Percentiles rank a stretch among this genome's conserved stretches.
These are phyloP conservation scores for Ypsolopha scabrella DNA, from an alignment of 2,888 invertebrate genomes.

Conservation along the genomic window DNA sequence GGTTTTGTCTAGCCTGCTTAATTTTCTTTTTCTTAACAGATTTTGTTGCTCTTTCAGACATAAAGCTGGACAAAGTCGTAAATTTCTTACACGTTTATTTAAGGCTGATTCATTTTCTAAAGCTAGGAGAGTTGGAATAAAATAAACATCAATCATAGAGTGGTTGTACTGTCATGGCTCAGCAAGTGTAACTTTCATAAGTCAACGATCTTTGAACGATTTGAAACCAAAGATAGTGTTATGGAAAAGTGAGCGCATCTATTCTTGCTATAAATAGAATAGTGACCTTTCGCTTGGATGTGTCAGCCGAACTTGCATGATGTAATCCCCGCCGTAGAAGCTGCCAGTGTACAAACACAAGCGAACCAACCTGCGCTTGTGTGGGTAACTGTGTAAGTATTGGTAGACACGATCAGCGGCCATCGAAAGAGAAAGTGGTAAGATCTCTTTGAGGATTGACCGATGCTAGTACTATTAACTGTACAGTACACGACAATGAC, in stretches of 20 bases:
- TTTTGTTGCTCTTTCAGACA: too few species aligned
- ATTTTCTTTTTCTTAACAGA: too few species aligned
- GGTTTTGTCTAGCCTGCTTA: too few species aligned
- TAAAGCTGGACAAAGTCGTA: too few species aligned
- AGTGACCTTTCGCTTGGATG: slow-evolving; percentile 62
- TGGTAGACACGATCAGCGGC: slow-evolving; percentile 21
- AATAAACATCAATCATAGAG: background rate
- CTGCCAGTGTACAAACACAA: slow-evolving; percentile 4
- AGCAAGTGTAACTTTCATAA: background rate
- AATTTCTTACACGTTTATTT: too few species aligned
- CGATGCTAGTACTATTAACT: slow-evolving; percentile 16
- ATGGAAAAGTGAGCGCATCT: slow-evolving; percentile 49
- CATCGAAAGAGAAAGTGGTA: slow-evolving; percentile 64
- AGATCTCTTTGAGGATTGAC: slow-evolving; percentile 41
- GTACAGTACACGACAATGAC: too few species aligned
- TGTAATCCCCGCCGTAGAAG: slow-evolving; percentile 28
- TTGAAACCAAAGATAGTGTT: slow-evolving; percentile 28
- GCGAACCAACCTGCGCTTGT: slow-evolving; percentile 11
- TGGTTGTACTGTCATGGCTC: background rate
- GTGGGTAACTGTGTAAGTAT: slow-evolving; percentile 27
- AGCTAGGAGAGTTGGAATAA: background rate
- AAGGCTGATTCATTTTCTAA: background rate
- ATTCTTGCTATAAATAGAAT: slow-evolving; percentile 43
- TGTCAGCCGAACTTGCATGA: slow-evolving; percentile 50
- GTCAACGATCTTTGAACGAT: slow-evolving; percentile 28